Percentiles rank a stretch among this genome's conserved stretches.
Conservation (phyloP, 2,113 vertebrate genomes). For the Carassius carassius region DNA sequence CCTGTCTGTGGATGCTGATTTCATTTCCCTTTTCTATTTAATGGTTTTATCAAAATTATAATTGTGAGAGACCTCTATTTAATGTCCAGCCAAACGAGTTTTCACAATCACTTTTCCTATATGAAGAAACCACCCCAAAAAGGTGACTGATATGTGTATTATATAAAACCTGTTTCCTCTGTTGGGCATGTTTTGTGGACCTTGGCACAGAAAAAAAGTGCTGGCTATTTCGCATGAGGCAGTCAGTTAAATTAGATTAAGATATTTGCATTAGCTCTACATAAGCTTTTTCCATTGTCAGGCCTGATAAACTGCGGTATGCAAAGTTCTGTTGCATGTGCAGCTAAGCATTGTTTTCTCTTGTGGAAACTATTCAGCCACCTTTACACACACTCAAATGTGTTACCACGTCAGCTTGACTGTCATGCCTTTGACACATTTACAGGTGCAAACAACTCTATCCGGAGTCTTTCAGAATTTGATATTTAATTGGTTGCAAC, state of each 20-base stretch:
- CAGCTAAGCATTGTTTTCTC: neutral
- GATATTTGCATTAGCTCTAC: slow-evolving; percentile 25
- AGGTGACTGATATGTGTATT: neutral
- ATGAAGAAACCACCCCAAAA: neutral
- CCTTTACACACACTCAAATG: neutral
- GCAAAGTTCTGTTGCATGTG: neutral
- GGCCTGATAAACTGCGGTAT: neutral
- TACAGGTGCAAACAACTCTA: neutral
- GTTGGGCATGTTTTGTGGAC: neutral
- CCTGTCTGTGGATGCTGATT: neutral
- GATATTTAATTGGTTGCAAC: neutral
- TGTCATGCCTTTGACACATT: neutral
- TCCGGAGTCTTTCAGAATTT: neutral
- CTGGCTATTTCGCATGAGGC: neutral
- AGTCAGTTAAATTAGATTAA: slow-evolving; percentile 13
- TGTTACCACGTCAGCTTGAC: neutral
- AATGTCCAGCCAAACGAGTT: neutral
- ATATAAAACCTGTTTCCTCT: neutral
- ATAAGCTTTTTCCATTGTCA: neutral
- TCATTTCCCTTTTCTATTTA: neutral
- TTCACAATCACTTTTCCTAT: neutral
- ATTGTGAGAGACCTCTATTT: neutral
- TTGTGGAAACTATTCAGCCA: neutral
- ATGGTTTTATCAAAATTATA: neutral
- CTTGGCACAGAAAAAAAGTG: neutral